Evolutionary conservation across 2,888 invertebrate genomes (phyloP).

Genomic region (Leptopilina drosophilae): DNA sequence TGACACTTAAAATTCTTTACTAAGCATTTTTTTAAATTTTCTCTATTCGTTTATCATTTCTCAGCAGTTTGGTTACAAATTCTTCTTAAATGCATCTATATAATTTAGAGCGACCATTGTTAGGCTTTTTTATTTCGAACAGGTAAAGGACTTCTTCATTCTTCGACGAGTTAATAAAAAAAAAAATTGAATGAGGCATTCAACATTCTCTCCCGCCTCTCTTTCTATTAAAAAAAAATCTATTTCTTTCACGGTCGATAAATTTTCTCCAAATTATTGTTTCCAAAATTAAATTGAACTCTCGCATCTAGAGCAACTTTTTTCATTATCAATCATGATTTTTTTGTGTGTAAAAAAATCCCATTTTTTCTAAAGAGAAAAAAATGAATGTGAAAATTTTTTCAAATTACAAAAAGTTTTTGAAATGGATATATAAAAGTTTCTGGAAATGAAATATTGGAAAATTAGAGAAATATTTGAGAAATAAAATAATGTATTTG

Average conservation of each 20-base stretch:
- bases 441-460: too few relatives aligned
- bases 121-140: neutral
- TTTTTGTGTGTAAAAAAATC: too few relatives aligned
- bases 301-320: too few relatives aligned
- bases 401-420: too few relatives aligned
- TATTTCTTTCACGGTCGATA: neutral
- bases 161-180: neutral
- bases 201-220: neutral
- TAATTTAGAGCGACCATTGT: neutral
- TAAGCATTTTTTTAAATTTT: neutral
- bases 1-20: neutral
- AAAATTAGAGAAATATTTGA: too few relatives aligned
- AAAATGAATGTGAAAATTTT: too few relatives aligned
- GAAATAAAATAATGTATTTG: too few relatives aligned
- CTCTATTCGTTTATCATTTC: neutral
- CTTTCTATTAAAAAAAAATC: neutral
- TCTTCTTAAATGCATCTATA: neutral
- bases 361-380: too few relatives aligned
- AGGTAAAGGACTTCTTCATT: slow-evolving; percentile 2
- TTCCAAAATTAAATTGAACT: too few relatives aligned
- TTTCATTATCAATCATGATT: too few relatives aligned
- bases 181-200: slow-evolving; percentile 1
- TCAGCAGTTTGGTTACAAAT: neutral
- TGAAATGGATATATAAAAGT: too few relatives aligned
- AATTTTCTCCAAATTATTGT: too few relatives aligned